A percentile compares a stretch with the other conserved stretches of the same genome.
Evolutionary conservation across 2,113 vertebrate genomes (phyloP).

Genomic region (Gadus macrocephalus): DNA sequence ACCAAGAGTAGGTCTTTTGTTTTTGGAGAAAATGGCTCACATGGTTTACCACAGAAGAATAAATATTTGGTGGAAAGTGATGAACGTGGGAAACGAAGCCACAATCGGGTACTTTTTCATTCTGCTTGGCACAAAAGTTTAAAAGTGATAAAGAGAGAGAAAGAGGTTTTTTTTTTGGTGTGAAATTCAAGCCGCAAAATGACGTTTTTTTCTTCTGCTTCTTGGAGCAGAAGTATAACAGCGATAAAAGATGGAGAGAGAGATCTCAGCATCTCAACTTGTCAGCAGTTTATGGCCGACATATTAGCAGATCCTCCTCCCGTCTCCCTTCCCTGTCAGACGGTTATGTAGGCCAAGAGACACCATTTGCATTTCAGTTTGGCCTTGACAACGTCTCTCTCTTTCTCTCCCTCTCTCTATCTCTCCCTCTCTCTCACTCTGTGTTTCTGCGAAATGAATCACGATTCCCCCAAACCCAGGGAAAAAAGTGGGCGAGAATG

Average conservation of each 20-base stretch:
- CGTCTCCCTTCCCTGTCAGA: constrained; percentile 43
- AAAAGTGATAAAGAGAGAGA: no score
- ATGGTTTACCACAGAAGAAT: no score
- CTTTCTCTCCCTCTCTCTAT: constrained; percentile 6
- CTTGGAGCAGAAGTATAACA: no score
- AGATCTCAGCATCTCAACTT: constrained; percentile 32
- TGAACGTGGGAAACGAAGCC: no score
- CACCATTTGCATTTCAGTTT: constrained; percentile 62
- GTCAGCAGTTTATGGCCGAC: constrained; percentile 58
- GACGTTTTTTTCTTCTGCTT: no score
- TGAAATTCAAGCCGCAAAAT: no score
- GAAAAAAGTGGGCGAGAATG: constrained; percentile 9
- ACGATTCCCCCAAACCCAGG: constrained; percentile 20
- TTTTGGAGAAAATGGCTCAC: no score
- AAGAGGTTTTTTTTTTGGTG: no score
- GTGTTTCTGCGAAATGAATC: constrained; percentile 43
- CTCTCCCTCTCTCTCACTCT: constrained; percentile 13
- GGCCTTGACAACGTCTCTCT: constrained; percentile 15
- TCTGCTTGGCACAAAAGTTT: no score
- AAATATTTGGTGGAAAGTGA: no score
- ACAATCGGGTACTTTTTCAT: no score
- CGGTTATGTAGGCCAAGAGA: constrained; percentile 64
- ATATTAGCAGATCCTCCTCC: constrained; percentile 56
- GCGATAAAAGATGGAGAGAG: neutral
- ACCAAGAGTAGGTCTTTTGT: no score